These are phyloP conservation scores for Nomada lathburiana DNA, from an alignment of 2,888 invertebrate genomes.

Conservation along the genomic window DNA sequence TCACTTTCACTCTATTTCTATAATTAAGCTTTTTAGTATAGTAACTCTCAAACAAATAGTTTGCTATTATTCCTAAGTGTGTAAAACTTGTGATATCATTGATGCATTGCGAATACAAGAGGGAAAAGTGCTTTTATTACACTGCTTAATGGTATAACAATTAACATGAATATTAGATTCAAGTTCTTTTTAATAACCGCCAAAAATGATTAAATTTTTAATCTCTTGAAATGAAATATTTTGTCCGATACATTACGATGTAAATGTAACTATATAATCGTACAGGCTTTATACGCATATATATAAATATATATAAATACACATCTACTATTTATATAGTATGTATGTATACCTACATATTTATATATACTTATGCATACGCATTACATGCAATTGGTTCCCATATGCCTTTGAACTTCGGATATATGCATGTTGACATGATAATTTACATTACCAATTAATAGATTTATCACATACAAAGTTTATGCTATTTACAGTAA, in stretches of 20 bases:
- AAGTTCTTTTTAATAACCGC: constrained; percentile 61
- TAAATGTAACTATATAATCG: constrained; percentile 61
- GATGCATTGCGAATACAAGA: constrained; percentile 31
- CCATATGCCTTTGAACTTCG: constrained; percentile 59
- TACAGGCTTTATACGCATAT: constrained; percentile 45
- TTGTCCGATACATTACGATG: constrained; percentile 32
- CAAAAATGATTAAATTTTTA: constrained; percentile 54
- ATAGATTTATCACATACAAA: constrained; percentile 69
- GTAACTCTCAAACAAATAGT: constrained; percentile 16
- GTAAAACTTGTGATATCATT: constrained; percentile 40
- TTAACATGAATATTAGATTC: constrained; percentile 54
- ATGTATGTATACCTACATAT: constrained; percentile 34
- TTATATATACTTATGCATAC: constrained; percentile 56
- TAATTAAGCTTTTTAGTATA: constrained; percentile 25
- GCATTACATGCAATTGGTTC: constrained; percentile 67
- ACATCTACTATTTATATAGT: constrained; percentile 36
- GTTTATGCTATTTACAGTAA: constrained; percentile 66
- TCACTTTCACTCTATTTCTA: constrained; percentile 21
- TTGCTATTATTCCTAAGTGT: constrained; percentile 34
- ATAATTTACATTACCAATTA: constrained; percentile 62
- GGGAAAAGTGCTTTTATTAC: constrained; percentile 42
- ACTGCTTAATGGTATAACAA: constrained; percentile 59
- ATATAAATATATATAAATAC: constrained; percentile 58
- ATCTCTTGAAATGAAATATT: constrained; percentile 57
- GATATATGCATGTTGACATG: constrained; percentile 54